Evolutionary conservation across 2,888 invertebrate species (phyloP).

Genomic region (Horisme vitalbata): DNA sequence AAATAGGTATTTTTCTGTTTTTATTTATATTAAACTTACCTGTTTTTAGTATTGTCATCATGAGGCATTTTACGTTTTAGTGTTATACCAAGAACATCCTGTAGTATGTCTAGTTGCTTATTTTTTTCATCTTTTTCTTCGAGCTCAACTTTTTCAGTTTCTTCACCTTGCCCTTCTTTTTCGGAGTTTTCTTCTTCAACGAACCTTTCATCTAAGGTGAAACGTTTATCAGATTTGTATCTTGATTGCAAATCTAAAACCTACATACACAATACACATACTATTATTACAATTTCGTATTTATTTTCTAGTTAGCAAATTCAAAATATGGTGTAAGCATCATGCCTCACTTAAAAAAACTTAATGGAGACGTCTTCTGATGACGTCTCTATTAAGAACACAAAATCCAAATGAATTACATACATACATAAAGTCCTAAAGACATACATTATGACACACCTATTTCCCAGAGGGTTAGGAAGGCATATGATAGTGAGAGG

Average conservation of each 20-base stretch:
- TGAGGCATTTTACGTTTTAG: slow-evolving; percentile 31
- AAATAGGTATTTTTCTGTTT: too few relatives aligned
- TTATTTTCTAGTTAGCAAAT: too few relatives aligned
- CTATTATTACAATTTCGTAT: too few relatives aligned
- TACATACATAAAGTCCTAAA: too few relatives aligned
- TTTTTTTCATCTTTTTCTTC: slow-evolving; percentile 71
- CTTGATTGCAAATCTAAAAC: slow-evolving; percentile 87
- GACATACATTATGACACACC: too few relatives aligned
- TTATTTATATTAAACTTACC: slow-evolving; percentile 46
- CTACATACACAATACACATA: slow-evolving; percentile 49
- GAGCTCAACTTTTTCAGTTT: slow-evolving; percentile 58
- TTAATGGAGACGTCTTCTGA: too few relatives aligned
- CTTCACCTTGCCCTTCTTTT: slow-evolving; percentile 42
- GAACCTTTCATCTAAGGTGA: slow-evolving; percentile 89
- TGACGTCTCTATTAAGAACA: too few relatives aligned
- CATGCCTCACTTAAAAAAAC: too few relatives aligned
- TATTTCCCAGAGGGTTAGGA: too few relatives aligned
- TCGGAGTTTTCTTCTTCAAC: slow-evolving; percentile 78
- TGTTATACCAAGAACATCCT: slow-evolving; percentile 77
- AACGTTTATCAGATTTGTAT: slow-evolving; percentile 90
- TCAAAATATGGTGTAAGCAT: too few relatives aligned
- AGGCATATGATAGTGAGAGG: too few relatives aligned
- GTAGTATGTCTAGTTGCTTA: slow-evolving; percentile 80
- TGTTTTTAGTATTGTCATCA: slow-evolving; percentile 47
- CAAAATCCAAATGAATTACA: too few relatives aligned